Evolutionary conservation across 2,888 invertebrate species (phyloP), one percentile per base, ranked within the genome.

Genomic region (Tetramorium bicarinatum): DNA sequence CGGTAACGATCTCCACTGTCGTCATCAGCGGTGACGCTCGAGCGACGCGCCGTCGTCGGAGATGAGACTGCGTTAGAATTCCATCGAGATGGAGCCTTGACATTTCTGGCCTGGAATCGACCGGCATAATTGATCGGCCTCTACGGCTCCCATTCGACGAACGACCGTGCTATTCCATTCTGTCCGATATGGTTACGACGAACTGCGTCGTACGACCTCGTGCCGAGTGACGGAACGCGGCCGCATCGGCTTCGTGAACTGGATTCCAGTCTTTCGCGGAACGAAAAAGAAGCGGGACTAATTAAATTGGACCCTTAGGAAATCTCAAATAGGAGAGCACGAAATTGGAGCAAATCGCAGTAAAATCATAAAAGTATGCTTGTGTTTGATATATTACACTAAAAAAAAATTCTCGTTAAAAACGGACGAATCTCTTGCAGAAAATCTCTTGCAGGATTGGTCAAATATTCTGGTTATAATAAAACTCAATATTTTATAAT

Each of bases 81-180:
- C 91, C 89, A 90, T 86, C 84, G 91, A 89, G 91, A 87, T 89
- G 89, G 89, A 91, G 92, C 92, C 92, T 93, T 93, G 93, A 93
- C 92, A 93, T 93, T 92, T 93, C 90, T 90, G 90, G 90, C 90
- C 91, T 91, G 90, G 91, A 93, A 93, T 93, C 91, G 89, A 90
- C 89, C 88, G 87, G 89, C 89, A 91, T 92, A 92, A 93, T 93
- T 92, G 93, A 93, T 92, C 91, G 90, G 89, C 88, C 91, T 90
- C 93, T 86, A 90, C 86, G 89, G 90, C 92, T 90, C 87, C 87
- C 88, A 92, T 92, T 91, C 92, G 91, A 91, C 88, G 88, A 91
- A 92, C 89, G 91, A 89, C 85, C 83, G 75, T 87, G 87, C 89
- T 90, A 85, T 88, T 84, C 87, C 79, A 85, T 89, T 87, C 84